These are phyloP conservation scores for Pipra filicauda DNA, from an alignment of 2,113 vertebrate genomes.

Conservation along the genomic window DNA sequence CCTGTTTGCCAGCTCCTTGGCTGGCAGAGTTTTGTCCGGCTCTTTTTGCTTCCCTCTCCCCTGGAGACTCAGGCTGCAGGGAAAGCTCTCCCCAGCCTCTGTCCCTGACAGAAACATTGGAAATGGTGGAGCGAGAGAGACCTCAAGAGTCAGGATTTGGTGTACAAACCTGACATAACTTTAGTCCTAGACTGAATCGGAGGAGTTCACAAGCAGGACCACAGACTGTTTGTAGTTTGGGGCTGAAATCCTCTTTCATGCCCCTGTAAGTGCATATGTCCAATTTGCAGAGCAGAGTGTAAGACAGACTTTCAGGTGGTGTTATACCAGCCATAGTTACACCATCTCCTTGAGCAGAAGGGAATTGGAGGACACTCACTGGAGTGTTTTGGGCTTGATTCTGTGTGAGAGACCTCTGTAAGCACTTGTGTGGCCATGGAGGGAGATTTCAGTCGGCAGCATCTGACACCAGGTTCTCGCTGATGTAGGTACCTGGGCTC, in stretches of 20 bases:
- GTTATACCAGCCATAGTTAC: not conserved
- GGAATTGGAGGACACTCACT: not conserved
- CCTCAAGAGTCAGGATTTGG: conserved; percentile 5
- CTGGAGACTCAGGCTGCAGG: not conserved
- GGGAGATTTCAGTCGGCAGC: fast-evolving
- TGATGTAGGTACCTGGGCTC: not conserved
- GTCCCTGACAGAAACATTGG: not conserved
- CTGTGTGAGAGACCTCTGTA: not conserved
- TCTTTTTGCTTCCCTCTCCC: not conserved
- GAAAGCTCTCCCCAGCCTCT: not conserved
- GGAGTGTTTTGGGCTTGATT: not conserved
- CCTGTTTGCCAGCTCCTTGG: not conserved
- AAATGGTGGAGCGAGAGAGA: not conserved
- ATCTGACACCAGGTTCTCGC: not conserved
- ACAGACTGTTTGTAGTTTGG: not conserved
- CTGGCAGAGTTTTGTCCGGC: not conserved
- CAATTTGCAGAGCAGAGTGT: not conserved
- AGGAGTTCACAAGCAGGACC: not conserved
- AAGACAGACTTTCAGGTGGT: not conserved
- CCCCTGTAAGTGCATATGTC: not conserved
- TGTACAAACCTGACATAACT: not conserved
- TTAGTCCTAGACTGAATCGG: not conserved
- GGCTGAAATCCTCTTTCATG: not conserved
- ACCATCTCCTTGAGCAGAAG: not conserved
- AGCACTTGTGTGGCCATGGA: not conserved